These are phyloP conservation scores for Lithophane socia DNA, from an alignment of 2,888 invertebrate genomes.

Conservation along the genomic window DNA sequence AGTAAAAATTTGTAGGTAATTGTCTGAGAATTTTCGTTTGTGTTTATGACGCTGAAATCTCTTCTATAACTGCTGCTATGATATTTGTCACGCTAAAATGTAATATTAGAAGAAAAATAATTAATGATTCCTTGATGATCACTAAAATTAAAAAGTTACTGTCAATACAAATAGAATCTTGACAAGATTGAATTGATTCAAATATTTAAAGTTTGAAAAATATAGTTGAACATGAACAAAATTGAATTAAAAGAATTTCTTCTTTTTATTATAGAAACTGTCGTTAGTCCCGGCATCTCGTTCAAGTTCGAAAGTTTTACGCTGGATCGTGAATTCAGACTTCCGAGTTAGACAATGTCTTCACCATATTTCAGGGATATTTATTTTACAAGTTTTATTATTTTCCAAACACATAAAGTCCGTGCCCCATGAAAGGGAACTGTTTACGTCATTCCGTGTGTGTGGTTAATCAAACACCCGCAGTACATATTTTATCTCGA, in stretches of 20 bases:
- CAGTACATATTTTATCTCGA: conserved; percentile 72
- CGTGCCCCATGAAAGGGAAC: conserved; percentile 40
- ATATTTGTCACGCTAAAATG: background rate
- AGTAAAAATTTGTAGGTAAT: background rate
- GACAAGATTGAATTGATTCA: conserved; percentile 28
- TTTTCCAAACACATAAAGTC: conserved; percentile 54
- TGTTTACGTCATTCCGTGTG: conserved; percentile 63
- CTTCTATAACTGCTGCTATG: background rate
- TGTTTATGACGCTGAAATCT: conserved; percentile 10
- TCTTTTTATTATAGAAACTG: conserved; percentile 73
- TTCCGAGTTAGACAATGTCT: conserved; percentile 76
- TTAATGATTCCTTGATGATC: background rate
- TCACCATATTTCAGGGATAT: conserved; percentile 75
- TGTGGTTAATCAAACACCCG: conserved; percentile 67
- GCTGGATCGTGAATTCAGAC: conserved; percentile 70
- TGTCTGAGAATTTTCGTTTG: conserved; percentile 7
- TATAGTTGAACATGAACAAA: conserved; percentile 56
- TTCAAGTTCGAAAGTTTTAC: conserved; percentile 74
- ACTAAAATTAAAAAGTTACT: conserved; percentile 5
- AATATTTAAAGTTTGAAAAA: conserved; percentile 52
- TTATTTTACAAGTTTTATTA: conserved; percentile 74
- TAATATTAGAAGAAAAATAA: background rate
- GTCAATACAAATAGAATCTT: conserved; percentile 18
- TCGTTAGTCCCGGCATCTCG: conserved; percentile 73
- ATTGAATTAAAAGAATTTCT: conserved; percentile 76